These are phyloP conservation scores for Holacanthus passer DNA, from an alignment of 2,113 vertebrate species.

Conservation along the genomic window DNA sequence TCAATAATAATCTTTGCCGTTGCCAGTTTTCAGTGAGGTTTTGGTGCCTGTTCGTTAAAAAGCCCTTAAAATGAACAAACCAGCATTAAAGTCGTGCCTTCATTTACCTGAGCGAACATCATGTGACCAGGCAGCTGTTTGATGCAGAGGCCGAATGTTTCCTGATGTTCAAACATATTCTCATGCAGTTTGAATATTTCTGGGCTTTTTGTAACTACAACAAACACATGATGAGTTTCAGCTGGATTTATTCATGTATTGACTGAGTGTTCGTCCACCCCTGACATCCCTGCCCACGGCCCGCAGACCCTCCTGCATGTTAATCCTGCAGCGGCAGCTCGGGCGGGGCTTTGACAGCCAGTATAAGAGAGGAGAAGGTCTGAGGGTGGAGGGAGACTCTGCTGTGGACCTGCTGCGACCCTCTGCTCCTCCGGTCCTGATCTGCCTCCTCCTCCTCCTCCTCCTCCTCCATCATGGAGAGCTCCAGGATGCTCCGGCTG, in stretches of 20 bases:
- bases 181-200: neutral
- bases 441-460: constrained; percentile 17
- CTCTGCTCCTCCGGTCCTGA: constrained; percentile 20
- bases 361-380: constrained; percentile 50
- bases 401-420: constrained; percentile 33
- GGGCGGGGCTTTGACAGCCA: constrained; percentile 43
- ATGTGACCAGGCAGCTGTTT: neutral
- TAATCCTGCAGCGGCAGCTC: constrained; percentile 3
- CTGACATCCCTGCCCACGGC: neutral
- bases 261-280: neutral
- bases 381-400: constrained; percentile 21
- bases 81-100: neutral
- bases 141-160: neutral
- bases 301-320: neutral
- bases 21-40: no score
- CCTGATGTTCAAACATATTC: neutral
- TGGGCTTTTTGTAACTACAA: neutral
- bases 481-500: constrained; percentile 66
- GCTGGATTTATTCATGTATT: no score
- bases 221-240: neutral
- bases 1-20: no score
- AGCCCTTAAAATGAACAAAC: neutral
- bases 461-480: constrained; percentile 79
- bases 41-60: no score
- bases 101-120: neutral